phyloP scores from a whole-genome alignment of 2,113 vertebrate genomes.

The Apaloderma vittatum region DNA sequence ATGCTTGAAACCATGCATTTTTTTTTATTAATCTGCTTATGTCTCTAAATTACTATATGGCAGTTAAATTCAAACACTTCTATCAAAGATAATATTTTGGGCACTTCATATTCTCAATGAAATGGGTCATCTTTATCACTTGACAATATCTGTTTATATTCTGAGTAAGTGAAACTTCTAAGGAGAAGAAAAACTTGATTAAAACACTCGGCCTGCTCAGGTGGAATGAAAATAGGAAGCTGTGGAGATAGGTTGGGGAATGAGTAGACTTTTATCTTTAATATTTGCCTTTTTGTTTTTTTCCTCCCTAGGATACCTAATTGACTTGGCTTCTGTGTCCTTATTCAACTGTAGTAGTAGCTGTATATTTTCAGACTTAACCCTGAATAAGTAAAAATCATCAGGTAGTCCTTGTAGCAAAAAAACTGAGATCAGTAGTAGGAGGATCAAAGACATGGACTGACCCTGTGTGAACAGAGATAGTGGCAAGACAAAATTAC shows the following conservation, averaged over 20 bases:
- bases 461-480: not conserved
- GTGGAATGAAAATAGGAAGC: not conserved
- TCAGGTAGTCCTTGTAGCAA: not conserved
- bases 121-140: not conserved
- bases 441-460: not conserved
- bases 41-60: not conserved
- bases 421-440: not conserved
- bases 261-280: not conserved
- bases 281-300: too few species aligned
- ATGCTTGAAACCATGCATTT: not conserved
- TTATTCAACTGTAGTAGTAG: not conserved
- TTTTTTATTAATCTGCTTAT: not conserved
- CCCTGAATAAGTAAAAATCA: not conserved
- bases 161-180: not conserved
- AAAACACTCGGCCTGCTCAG: not conserved
- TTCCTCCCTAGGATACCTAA: accelerated
- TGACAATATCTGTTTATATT: not conserved
- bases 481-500: not conserved
- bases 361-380: not conserved
- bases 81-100: not conserved
- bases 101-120: not conserved
- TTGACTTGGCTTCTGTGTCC: not conserved
- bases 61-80: not conserved
- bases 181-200: not conserved
- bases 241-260: not conserved